Evolutionary conservation across 2,797 vertebrate species (phyloP).

Genomic region (Rhinoraja longicauda): DNA sequence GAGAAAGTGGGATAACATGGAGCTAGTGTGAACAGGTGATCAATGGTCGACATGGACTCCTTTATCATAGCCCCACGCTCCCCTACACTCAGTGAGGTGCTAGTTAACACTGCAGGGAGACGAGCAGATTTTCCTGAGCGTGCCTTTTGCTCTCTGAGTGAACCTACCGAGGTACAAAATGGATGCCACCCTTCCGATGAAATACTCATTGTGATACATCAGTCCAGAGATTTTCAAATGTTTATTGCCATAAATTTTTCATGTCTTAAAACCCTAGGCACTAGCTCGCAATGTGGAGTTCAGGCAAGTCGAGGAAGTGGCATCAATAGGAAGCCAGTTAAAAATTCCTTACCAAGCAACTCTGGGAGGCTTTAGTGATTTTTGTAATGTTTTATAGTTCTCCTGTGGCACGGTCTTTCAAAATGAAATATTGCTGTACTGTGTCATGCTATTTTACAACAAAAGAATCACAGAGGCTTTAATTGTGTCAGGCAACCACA

Average conservation of each 20-base stretch:
- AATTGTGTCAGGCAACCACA: slow-evolving; percentile 20
- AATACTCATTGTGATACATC: slow-evolving; percentile 38
- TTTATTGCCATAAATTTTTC: slow-evolving; percentile 39
- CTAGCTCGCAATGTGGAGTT: slow-evolving; percentile 35
- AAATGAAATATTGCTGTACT: slow-evolving; percentile 39
- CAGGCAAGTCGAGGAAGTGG: slow-evolving; percentile 14
- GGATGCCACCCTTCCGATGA: slow-evolving; percentile 28
- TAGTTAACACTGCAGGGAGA: slow-evolving; percentile 2
- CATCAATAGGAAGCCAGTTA: slow-evolving; percentile 38
- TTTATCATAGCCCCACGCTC: neutral
- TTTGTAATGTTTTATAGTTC: slow-evolving; percentile 39
- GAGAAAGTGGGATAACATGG: too few relatives aligned
- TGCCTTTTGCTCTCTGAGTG: neutral
- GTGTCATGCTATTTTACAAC: slow-evolving; percentile 39
- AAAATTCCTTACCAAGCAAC: slow-evolving; percentile 39
- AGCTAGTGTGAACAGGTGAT: too few relatives aligned
- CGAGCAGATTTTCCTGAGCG: neutral
- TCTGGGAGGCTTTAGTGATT: slow-evolving; percentile 38
- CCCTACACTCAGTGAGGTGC: neutral
- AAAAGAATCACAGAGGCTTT: slow-evolving; percentile 26
- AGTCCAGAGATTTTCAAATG: slow-evolving; percentile 36
- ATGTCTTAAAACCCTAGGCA: slow-evolving; percentile 38
- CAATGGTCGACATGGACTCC: too few relatives aligned
- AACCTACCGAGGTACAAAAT: slow-evolving; percentile 27
- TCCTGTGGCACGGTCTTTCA: slow-evolving; percentile 36